These are phyloP conservation scores for Agrochola lychnidis DNA, from an alignment of 2,888 invertebrate species.

Conservation along the genomic window DNA sequence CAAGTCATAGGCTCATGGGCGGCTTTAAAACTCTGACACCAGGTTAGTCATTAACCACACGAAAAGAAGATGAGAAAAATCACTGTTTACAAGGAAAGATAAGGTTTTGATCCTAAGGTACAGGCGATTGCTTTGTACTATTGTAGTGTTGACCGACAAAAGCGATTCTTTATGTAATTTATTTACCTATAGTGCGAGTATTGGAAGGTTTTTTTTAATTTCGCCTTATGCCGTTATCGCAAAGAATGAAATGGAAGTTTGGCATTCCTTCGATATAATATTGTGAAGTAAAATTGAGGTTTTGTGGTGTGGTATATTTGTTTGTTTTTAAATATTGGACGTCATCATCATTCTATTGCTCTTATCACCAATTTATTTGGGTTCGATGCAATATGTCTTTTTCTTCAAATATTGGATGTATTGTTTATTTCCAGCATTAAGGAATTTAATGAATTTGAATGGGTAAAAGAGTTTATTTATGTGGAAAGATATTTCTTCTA, in stretches of 20 bases:
- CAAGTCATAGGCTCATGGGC: too few relatives aligned
- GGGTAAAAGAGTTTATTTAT: too few relatives aligned
- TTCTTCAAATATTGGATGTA: too few relatives aligned
- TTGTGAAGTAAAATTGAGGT: neutral
- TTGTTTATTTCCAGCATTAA: too few relatives aligned
- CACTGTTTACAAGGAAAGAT: neutral
- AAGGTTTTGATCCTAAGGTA: neutral
- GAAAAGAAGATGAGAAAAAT: neutral
- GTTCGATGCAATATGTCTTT: too few relatives aligned
- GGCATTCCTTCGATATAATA: neutral
- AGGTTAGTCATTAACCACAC: too few relatives aligned
- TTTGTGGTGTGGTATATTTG: neutral
- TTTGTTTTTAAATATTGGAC: too few relatives aligned
- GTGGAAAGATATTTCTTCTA: too few relatives aligned
- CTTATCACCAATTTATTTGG: too few relatives aligned
- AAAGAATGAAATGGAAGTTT: constrained; percentile 6
- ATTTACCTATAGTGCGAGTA: constrained; percentile 21
- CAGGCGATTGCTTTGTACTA: constrained; percentile 29
- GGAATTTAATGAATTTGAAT: too few relatives aligned
- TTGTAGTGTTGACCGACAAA: constrained; percentile 23
- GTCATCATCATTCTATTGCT: too few relatives aligned
- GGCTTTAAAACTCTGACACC: too few relatives aligned
- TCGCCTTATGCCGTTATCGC: neutral
- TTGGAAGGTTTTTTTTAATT: constrained; percentile 10
- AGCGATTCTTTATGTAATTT: constrained; percentile 21